Evolutionary conservation across 2,888 invertebrate genomes (phyloP).

Genomic region (Seladonia tumulorum): DNA sequence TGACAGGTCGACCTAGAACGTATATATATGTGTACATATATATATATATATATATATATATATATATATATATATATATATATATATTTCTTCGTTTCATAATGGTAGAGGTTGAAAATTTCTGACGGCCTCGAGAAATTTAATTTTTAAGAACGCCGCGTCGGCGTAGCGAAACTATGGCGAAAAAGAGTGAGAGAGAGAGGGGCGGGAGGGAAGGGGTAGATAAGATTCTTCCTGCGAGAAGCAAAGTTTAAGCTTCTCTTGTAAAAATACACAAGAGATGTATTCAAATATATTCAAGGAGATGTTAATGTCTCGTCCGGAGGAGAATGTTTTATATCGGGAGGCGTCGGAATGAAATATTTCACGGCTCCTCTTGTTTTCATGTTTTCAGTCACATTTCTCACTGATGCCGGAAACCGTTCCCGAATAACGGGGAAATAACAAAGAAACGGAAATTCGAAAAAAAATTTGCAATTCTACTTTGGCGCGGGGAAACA

Average conservation of each 20-base stretch:
- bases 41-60: too few species aligned
- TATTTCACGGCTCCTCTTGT: background rate
- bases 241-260: background rate
- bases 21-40: too few species aligned
- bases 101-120: background rate
- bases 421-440: background rate
- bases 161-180: background rate
- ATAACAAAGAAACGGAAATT: background rate
- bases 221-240: background rate
- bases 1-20: background rate
- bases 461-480: background rate
- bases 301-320: background rate
- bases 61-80: too few species aligned
- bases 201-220: background rate
- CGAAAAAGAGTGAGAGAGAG: background rate
- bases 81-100: constrained; percentile 2
- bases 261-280: constrained; percentile 15
- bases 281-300: constrained; percentile 15
- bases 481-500: background rate
- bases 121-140: background rate
- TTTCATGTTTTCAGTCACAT: background rate
- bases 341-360: background rate
- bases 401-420: background rate
- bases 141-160: background rate
- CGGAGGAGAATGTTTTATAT: background rate